Percentiles rank a stretch among this genome's conserved stretches.
These are phyloP conservation scores for Dicyrtomina minuta DNA, from an alignment of 2,888 invertebrate genomes.

Conservation along the genomic window DNA sequence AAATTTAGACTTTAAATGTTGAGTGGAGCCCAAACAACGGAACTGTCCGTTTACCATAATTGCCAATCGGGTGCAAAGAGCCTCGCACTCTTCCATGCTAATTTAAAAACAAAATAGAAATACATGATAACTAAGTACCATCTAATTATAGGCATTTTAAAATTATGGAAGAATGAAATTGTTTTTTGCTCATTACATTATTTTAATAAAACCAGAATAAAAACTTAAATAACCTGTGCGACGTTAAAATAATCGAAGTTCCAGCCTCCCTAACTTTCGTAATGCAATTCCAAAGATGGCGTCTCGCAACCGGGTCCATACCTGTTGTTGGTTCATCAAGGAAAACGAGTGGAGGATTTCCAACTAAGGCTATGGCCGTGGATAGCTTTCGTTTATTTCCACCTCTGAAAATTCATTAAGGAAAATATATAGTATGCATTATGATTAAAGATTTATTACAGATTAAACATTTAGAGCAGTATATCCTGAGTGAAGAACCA, in stretches of 20 bases:
- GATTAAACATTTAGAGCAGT: not conserved
- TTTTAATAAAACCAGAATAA: too few species aligned
- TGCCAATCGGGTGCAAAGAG: constrained; percentile 62
- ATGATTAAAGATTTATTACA: not conserved
- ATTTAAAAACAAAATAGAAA: constrained; percentile 32
- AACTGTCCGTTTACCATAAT: constrained; percentile 80
- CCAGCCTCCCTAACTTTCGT: constrained; percentile 69
- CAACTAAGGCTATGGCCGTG: constrained; percentile 69
- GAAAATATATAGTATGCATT: not conserved
- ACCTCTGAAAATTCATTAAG: constrained; percentile 19
- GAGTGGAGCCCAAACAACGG: constrained; percentile 71
- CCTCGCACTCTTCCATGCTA: constrained; percentile 79
- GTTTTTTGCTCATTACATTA: constrained; percentile 36
- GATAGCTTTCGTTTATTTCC: not conserved
- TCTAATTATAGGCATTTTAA: not conserved
- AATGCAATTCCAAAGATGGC: constrained; percentile 77
- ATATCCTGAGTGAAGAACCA: too few species aligned
- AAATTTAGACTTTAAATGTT: constrained; percentile 75
- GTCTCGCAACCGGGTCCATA: constrained; percentile 77
- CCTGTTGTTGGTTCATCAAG: constrained; percentile 60
- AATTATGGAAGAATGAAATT: not conserved
- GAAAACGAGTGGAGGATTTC: constrained; percentile 68
- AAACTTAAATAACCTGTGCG: too few species aligned
- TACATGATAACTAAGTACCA: not conserved
- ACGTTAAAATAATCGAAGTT: constrained; percentile 75